Percentiles rank a stretch among this genome's conserved stretches.
Evolutionary conservation across 2,888 invertebrate genomes (phyloP).

Genomic region (Tenthredo distinguenda): DNA sequence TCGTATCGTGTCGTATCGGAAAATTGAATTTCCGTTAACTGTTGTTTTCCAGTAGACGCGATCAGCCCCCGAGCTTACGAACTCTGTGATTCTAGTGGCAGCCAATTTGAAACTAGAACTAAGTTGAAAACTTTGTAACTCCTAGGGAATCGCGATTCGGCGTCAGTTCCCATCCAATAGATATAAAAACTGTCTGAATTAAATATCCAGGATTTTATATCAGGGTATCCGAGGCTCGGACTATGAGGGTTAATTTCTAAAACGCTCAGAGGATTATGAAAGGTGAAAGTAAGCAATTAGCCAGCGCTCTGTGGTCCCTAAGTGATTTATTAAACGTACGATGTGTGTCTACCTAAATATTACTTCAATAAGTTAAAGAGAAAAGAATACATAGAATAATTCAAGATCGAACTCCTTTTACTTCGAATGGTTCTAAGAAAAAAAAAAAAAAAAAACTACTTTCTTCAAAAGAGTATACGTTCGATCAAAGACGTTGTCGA

Average conservation of each 20-base stretch:
- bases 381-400: neutral
- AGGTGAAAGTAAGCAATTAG: constrained; percentile 39
- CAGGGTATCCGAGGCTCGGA: neutral
- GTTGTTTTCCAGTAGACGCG: neutral
- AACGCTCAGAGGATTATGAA: constrained; percentile 26
- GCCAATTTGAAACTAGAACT: constrained; percentile 23
- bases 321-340: constrained; percentile 5
- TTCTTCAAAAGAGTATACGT: too few relatives aligned
- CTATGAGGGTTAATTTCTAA: constrained; percentile 21
- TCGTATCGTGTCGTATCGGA: neutral
- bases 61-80: neutral
- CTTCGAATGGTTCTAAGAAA: neutral
- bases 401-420: neutral
- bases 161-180: neutral
- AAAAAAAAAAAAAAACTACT: neutral
- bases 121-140: neutral
- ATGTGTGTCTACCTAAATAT: neutral
- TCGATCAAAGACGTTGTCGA: neutral
- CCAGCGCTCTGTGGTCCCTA: neutral
- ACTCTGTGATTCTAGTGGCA: constrained; percentile 14
- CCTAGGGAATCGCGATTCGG: neutral
- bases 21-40: neutral
- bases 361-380: neutral
- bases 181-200: constrained; percentile 2
- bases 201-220: neutral